These are phyloP conservation scores for Aspidapion aeneum DNA, from an alignment of 2,888 invertebrate species.

Conservation along the genomic window DNA sequence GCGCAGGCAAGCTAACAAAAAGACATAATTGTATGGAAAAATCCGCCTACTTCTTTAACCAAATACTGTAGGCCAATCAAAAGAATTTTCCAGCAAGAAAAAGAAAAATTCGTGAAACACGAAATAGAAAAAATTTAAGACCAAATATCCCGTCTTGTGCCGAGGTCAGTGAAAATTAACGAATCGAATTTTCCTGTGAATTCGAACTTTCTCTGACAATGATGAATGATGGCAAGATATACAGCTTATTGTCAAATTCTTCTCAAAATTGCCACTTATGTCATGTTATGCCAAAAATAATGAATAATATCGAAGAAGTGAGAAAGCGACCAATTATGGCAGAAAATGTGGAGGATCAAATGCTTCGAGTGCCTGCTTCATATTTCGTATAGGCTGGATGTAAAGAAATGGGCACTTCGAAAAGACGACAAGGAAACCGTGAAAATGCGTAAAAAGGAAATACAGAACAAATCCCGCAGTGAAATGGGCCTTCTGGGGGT, in stretches of 20 bases:
- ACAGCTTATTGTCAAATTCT: constrained; percentile 5
- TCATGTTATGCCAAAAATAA: constrained; percentile 9
- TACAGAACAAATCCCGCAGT: constrained; percentile 13
- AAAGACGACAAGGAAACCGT: constrained; percentile 8
- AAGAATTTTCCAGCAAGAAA: constrained; percentile 9
- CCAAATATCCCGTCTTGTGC: constrained; percentile 4
- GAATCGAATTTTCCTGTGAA: background rate
- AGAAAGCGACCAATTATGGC: constrained; percentile 7
- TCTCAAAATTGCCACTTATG: constrained; percentile 16
- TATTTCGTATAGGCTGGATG: constrained; percentile 10
- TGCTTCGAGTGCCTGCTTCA: constrained; percentile 16
- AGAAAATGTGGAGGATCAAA: constrained; percentile 14
- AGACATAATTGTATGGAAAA: too few relatives aligned
- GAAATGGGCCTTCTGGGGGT: constrained; percentile 25
- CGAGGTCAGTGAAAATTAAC: constrained; percentile 6
- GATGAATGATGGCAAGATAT: constrained; percentile 17
- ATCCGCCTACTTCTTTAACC: constrained; percentile 9
- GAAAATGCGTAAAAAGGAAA: constrained; percentile 6
- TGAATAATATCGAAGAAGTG: constrained; percentile 12
- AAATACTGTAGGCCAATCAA: constrained; percentile 11
- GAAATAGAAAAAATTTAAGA: constrained; percentile 7
- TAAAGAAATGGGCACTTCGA: constrained; percentile 14
- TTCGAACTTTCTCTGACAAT: constrained; percentile 6
- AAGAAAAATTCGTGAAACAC: constrained; percentile 6
- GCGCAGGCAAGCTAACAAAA: background rate